These are phyloP conservation scores for Xanthia icteritia DNA, from an alignment of 2,888 invertebrate genomes.

Conservation along the genomic window DNA sequence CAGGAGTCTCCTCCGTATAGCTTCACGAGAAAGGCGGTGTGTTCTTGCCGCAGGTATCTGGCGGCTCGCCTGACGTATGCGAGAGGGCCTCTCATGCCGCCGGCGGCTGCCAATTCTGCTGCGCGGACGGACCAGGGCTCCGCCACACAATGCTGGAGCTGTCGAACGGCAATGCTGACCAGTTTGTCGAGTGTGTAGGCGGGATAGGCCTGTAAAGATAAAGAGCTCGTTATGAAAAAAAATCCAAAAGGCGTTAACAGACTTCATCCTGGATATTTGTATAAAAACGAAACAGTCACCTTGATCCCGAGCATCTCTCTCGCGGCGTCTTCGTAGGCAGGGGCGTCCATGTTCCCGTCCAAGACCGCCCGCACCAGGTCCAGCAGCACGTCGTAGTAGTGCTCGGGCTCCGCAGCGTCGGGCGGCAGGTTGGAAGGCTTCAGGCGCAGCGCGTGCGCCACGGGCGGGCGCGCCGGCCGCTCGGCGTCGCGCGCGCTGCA, in stretches of 20 bases:
- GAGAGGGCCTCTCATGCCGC: slow-evolving; percentile 89
- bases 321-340: no score
- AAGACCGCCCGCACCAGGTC: no score
- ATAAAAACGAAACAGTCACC: no score
- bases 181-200: slow-evolving; percentile 99
- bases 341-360: no score
- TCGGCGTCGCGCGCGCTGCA: no score
- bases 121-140: slow-evolving; percentile 96
- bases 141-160: slow-evolving; percentile 97
- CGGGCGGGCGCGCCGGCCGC: no score
- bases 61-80: slow-evolving; percentile 95
- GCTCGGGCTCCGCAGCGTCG: no score
- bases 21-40: slow-evolving; percentile 96
- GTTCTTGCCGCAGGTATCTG: slow-evolving; percentile 95
- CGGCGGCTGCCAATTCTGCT: slow-evolving; percentile 92
- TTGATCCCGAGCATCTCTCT: no score
- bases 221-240: background rate
- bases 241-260: background rate
- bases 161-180: slow-evolving; percentile 94
- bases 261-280: no score
- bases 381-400: no score
- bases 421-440: no score
- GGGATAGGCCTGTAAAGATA: slow-evolving; percentile 93
- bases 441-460: no score
- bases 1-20: slow-evolving; percentile 97